These are phyloP conservation scores for Acanthosepion pharaonis DNA, from an alignment of 2,888 invertebrate species.

Conservation along the genomic window DNA sequence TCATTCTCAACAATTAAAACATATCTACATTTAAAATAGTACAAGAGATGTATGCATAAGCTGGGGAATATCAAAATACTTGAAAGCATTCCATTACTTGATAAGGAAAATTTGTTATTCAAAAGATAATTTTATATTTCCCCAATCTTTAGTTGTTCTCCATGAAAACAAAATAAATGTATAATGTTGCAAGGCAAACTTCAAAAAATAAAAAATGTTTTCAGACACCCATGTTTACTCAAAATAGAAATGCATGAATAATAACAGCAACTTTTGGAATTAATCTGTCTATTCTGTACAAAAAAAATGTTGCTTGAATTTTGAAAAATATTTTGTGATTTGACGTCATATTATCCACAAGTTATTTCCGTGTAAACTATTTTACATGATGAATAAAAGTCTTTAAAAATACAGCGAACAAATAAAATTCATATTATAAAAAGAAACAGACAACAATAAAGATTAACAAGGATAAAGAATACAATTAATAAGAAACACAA, in stretches of 20 bases:
- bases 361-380: too few relatives aligned
- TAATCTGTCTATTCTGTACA: too few relatives aligned
- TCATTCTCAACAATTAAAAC: neutral
- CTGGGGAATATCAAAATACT: neutral
- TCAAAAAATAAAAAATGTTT: too few relatives aligned
- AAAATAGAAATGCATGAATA: too few relatives aligned
- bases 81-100: neutral
- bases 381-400: neutral
- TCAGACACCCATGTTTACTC: too few relatives aligned
- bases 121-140: too few relatives aligned
- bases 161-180: neutral
- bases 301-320: too few relatives aligned
- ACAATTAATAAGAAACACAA: neutral
- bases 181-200: neutral
- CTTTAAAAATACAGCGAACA: neutral
- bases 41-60: neutral
- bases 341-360: too few relatives aligned
- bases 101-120: too few relatives aligned
- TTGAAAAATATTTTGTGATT: too few relatives aligned
- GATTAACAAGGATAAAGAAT: neutral
- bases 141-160: neutral
- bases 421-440: neutral
- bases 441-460: neutral
- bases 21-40: neutral
- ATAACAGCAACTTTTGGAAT: too few relatives aligned